phyloP scores from a whole-genome alignment of 2,113 vertebrate species.

The Columba janthina region DNA sequence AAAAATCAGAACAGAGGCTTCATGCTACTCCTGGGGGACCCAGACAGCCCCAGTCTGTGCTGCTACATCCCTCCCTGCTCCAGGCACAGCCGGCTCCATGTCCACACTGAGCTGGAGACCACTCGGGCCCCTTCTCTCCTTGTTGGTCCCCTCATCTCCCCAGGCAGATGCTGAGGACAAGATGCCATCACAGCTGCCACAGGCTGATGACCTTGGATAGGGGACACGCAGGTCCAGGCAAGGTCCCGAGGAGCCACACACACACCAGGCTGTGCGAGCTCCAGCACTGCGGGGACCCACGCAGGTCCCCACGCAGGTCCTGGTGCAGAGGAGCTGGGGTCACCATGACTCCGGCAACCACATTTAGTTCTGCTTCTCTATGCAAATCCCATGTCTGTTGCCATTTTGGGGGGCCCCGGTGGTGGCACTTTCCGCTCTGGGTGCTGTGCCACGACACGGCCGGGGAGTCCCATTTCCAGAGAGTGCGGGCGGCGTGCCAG shows the following conservation, averaged over 20 bases:
- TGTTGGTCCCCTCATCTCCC: accelerated
- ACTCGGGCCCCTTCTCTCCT: not conserved
- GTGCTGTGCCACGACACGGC: accelerated
- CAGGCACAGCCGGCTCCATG: accelerated
- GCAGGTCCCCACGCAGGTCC: not conserved
- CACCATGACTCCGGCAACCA: not conserved
- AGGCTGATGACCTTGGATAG: accelerated
- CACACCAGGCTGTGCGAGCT: not conserved
- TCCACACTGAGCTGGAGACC: accelerated
- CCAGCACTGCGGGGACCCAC: accelerated
- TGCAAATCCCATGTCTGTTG: not conserved
- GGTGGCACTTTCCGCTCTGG: accelerated
- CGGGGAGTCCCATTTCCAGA: accelerated
- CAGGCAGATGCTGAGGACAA: not conserved
- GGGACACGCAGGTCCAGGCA: not conserved
- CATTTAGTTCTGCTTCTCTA: not conserved
- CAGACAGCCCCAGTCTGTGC: not conserved
- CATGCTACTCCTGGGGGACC: no score
- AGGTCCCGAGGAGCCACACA: not conserved
- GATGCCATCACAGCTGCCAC: not conserved
- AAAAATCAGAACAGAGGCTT: not conserved
- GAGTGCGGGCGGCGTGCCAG: accelerated
- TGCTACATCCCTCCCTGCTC: not conserved
- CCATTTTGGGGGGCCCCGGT: accelerated
- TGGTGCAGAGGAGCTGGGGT: accelerated